Conservation (phyloP, 2,113 vertebrate species). For the Tachycineta bicolor region DNA sequence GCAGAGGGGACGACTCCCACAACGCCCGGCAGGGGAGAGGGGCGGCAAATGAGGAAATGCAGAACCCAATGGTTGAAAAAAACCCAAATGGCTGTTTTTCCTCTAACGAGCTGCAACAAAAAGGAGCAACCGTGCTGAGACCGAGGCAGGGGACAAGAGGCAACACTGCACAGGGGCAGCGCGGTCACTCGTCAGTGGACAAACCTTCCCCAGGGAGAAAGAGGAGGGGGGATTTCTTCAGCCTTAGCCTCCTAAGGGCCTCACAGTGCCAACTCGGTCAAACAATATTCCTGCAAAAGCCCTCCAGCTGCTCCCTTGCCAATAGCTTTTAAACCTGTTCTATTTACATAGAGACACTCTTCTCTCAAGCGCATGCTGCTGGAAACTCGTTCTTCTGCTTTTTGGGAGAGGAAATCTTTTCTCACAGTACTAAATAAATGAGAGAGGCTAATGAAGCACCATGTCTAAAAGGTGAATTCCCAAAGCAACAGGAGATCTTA, state of each 20-base stretch:
- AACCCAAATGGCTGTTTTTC: conserved; percentile 1
- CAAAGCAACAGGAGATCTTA: conserved; percentile 58
- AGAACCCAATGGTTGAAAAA: conserved; percentile 42
- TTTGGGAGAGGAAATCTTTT: conserved; percentile 53
- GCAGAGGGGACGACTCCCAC: conserved; percentile 77
- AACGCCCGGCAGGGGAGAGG: conserved; percentile 74
- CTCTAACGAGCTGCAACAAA: conserved; percentile 21
- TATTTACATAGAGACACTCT: conserved; percentile 40
- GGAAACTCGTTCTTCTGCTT: conserved; percentile 59
- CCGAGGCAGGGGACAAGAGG: neutral
- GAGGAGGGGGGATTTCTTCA: neutral
- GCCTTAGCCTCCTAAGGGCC: neutral
- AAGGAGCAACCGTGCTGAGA: neutral
- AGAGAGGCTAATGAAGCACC: conserved; percentile 51
- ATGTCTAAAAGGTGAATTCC: conserved; percentile 66
- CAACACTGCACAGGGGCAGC: neutral
- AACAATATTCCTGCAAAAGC: conserved; percentile 50
- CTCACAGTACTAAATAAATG: conserved; percentile 58
- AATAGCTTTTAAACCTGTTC: conserved; percentile 47
- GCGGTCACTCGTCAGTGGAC: fast-evolving
- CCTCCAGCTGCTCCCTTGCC: conserved; percentile 17
- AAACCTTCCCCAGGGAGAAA: neutral
- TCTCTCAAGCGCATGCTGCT: conserved; percentile 12
- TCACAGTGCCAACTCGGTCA: neutral
- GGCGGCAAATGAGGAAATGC: conserved; percentile 33